phyloP scores from a whole-genome alignment of 2,888 invertebrate genomes.

The Crematogaster levior region DNA sequence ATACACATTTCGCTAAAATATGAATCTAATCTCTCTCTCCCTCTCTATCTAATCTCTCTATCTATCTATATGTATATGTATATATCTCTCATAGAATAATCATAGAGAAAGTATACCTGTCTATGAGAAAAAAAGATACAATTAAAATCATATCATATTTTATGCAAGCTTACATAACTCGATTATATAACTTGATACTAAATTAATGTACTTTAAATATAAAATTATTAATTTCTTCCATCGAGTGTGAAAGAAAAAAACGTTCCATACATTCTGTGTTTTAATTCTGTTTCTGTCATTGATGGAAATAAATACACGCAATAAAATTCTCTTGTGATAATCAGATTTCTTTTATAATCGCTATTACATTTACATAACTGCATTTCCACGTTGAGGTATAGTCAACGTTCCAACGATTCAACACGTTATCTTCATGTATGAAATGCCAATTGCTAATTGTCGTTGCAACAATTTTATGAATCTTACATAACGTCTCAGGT shows the following conservation, averaged over 20 bases:
- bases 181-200: not conserved
- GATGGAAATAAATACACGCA: not conserved
- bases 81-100: not conserved
- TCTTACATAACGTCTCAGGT: constrained; percentile 65
- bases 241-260: not conserved
- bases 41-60: not conserved
- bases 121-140: not conserved
- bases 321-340: not conserved
- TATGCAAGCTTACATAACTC: not conserved
- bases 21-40: not conserved
- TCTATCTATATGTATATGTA: too few relatives aligned
- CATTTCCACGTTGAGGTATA: not conserved
- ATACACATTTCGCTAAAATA: not conserved
- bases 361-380: constrained; percentile 21
- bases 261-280: not conserved
- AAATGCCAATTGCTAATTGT: constrained; percentile 38
- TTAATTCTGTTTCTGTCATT: not conserved
- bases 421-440: constrained; percentile 19
- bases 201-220: constrained; percentile 13
- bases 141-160: not conserved
- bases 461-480: constrained; percentile 42
- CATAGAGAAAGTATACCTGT: not conserved
- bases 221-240: not conserved
- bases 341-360: not conserved
- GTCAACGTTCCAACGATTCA: not conserved